Base-by-base conservation (phyloP, 1,140 invertebrate genomes). In the Drosophila chauvacae region DNA sequence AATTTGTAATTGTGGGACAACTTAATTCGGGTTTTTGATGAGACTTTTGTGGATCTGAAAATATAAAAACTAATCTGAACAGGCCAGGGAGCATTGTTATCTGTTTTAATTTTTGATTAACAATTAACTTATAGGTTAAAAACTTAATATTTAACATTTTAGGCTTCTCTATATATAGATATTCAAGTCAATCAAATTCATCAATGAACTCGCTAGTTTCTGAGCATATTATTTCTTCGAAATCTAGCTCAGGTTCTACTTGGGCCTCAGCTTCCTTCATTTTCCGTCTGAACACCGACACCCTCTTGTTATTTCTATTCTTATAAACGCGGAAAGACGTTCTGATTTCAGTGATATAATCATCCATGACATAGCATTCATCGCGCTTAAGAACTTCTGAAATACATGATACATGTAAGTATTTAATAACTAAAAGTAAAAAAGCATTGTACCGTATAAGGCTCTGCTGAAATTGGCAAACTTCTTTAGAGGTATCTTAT, bases 391-490 rank as follows among this genome's bases (percentile, higher is more conserved):
- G 30, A 23, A 48, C 39, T 16, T 55, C 72, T 75, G 37, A 14
- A 74, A 74, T 56, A 11, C 7, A 23, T 16, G 11, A 13, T 13
- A 13, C 2, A 26, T n/a, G 26, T 7, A 7, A 16, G 16, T n/a
- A 28, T 11, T 9, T 20, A 9, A 2, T 13, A 14, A 28, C 14
- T 28, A 14, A 26, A 7, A 23, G 0, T 23, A 55, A 23, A 1
- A 6, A 0, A 37, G 16, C 3, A 18, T 18, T 9, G 7, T 58
- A 76, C 73, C 45, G 20, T 55, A 76, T 41, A 76, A 11, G 7
- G 73, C 62, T n/a, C 42, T 66, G 35, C 75, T 76, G 5, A 76
- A 76, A 44, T 76, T 66, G 28, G 23, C 28, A 50, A 53, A 58
- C 35, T 68, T 51, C 26, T 51, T 76, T 0, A 76, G 42, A 3